Percentiles rank a stretch among this genome's conserved stretches.
Evolutionary conservation across 2,113 vertebrate genomes (phyloP).

Genomic region (Nannospalax galili): DNA sequence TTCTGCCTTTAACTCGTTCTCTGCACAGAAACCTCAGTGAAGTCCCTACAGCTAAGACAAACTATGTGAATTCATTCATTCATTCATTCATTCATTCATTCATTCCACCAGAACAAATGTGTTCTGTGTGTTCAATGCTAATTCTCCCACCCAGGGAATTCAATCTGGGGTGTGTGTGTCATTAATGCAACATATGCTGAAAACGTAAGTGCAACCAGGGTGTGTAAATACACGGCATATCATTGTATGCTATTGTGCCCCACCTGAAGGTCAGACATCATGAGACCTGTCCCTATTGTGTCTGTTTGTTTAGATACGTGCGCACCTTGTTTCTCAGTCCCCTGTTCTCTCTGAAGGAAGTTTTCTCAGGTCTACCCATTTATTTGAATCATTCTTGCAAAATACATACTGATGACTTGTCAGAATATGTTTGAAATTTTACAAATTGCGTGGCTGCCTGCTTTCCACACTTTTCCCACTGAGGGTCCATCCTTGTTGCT

Average conservation of each 20-base stretch:
- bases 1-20: neutral
- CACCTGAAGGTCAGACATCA: neutral
- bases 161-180: neutral
- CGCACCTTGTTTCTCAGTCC: neutral
- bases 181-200: neutral
- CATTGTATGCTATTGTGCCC: too few species aligned
- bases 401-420: neutral
- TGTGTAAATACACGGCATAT: neutral
- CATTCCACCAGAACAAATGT: neutral
- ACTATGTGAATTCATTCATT: too few species aligned
- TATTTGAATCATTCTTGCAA: neutral
- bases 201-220: neutral
- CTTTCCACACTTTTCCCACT: too few species aligned
- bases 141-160: neutral
- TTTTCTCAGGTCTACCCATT: neutral
- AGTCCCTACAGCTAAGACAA: neutral
- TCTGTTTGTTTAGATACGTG: neutral
- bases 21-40: neutral
- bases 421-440: too few species aligned
- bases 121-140: neutral
- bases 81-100: neutral
- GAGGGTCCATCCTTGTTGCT: too few species aligned
- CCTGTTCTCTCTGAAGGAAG: neutral
- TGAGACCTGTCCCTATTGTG: neutral
- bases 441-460: neutral